Evolutionary conservation across 2,888 invertebrate species (phyloP).

Genomic region (Aelia acuminata): DNA sequence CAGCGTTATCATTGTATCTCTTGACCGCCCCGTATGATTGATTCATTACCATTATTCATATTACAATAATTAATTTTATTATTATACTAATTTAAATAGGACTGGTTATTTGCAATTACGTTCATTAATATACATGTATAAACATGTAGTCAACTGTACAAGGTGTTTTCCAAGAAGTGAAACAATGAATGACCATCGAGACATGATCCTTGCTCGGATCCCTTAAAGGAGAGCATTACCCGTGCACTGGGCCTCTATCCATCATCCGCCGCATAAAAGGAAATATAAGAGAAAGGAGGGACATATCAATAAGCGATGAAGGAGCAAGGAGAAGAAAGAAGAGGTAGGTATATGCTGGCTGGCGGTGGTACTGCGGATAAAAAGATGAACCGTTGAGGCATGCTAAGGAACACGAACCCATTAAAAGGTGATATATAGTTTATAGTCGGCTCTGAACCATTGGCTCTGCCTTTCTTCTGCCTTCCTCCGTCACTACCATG

Average conservation of each 20-base stretch:
- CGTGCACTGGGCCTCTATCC: background rate
- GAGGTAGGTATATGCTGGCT: background rate
- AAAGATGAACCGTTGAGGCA: slow-evolving; percentile 30
- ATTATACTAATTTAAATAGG: too few species aligned
- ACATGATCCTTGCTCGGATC: background rate
- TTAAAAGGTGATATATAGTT: slow-evolving; percentile 57
- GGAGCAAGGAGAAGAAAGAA: slow-evolving; percentile 8
- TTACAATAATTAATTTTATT: too few species aligned
- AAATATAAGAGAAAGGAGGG: slow-evolving; percentile 40
- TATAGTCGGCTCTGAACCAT: slow-evolving; percentile 31
- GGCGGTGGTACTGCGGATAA: background rate
- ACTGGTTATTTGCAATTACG: too few species aligned
- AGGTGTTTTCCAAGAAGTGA: background rate
- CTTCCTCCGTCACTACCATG: background rate
- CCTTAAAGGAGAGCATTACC: slow-evolving; percentile 4
- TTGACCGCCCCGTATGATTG: too few species aligned
- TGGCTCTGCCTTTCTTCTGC: slow-evolving; percentile 35
- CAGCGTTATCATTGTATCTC: too few species aligned
- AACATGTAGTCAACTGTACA: too few species aligned
- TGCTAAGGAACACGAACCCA: slow-evolving; percentile 37
- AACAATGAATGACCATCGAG: background rate
- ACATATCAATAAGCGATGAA: slow-evolving; percentile 51
- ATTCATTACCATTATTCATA: too few species aligned
- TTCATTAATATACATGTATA: too few species aligned
- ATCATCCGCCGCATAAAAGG: background rate